A percentile compares a stretch with the other conserved stretches of the same genome.
These are phyloP conservation scores for Thereva nobilitata DNA, from an alignment of 2,888 invertebrate species.

Conservation along the genomic window DNA sequence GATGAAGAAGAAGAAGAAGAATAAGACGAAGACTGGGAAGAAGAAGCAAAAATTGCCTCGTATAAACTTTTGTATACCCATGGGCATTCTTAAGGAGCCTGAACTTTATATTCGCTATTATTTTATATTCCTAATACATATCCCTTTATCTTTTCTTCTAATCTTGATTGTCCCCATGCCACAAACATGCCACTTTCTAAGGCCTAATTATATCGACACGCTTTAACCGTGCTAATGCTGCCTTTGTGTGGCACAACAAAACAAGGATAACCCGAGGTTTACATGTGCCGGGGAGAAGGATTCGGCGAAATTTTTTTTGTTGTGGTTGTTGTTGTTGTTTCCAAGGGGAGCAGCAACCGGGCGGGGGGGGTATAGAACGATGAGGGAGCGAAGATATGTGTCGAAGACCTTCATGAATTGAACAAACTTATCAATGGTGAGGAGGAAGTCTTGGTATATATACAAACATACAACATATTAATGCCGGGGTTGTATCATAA, in stretches of 20 bases:
- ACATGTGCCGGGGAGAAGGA: background rate
- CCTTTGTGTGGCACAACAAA: background rate
- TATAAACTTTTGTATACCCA: too few species aligned
- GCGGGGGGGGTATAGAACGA: too few species aligned
- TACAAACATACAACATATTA: background rate
- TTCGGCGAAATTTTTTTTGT: background rate
- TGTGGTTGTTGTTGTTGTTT: too few species aligned
- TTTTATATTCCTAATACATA: background rate
- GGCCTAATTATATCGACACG: constrained; percentile 6
- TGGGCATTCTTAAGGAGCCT: too few species aligned
- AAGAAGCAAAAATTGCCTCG: too few species aligned
- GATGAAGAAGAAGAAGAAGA: too few species aligned
- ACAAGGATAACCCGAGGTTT: background rate
- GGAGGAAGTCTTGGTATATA: background rate
- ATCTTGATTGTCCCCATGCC: background rate
- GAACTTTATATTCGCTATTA: too few species aligned
- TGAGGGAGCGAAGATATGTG: background rate
- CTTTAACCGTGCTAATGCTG: background rate
- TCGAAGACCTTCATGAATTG: constrained; percentile 1
- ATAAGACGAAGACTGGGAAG: too few species aligned
- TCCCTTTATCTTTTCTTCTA: background rate
- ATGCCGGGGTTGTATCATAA: background rate
- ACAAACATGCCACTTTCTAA: background rate
- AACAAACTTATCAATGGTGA: background rate
- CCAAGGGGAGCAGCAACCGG: too few species aligned